These are phyloP conservation scores for Goniozus legneri DNA, from an alignment of 1,140 invertebrate genomes.

Conservation along the genomic window DNA sequence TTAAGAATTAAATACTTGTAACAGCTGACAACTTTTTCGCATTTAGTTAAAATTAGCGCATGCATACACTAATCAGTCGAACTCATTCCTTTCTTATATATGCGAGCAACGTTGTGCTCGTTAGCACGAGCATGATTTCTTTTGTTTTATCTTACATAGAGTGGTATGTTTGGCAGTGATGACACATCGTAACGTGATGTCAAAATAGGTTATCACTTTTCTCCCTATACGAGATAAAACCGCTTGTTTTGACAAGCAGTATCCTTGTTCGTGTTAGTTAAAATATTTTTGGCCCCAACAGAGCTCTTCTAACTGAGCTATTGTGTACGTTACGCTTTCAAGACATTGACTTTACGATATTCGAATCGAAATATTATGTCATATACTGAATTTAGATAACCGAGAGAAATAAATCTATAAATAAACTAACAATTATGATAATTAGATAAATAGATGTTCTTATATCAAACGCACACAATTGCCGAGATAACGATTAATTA, in stretches of 20 bases:
- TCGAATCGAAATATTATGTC: not conserved
- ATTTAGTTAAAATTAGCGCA: slow-evolving; percentile 41
- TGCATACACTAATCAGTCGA: slow-evolving; percentile 45
- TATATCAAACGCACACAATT: slow-evolving; percentile 15
- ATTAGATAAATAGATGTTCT: slow-evolving; percentile 21
- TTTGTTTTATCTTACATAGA: slow-evolving; percentile 31
- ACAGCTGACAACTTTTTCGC: slow-evolving; percentile 46
- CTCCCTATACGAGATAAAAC: not conserved
- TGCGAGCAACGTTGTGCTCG: slow-evolving; percentile 23
- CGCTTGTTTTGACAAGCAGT: not conserved
- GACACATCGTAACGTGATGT: slow-evolving; percentile 35
- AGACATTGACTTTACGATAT: not conserved
- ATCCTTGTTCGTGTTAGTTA: not conserved
- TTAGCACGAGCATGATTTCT: slow-evolving; percentile 29
- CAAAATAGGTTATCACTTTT: slow-evolving; percentile 17
- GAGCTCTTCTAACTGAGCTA: not conserved
- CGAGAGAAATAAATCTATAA: not conserved
- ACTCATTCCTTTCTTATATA: slow-evolving; percentile 30
- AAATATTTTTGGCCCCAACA: not conserved
- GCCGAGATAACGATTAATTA: slow-evolving; percentile 33
- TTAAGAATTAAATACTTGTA: slow-evolving; percentile 53
- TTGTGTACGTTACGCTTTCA: not conserved
- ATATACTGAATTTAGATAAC: not conserved
- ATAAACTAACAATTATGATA: not conserved
- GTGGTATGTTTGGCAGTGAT: slow-evolving; percentile 50